phyloP scores from a whole-genome alignment of 2,797 vertebrate genomes.

The Heliangelus exortis region DNA sequence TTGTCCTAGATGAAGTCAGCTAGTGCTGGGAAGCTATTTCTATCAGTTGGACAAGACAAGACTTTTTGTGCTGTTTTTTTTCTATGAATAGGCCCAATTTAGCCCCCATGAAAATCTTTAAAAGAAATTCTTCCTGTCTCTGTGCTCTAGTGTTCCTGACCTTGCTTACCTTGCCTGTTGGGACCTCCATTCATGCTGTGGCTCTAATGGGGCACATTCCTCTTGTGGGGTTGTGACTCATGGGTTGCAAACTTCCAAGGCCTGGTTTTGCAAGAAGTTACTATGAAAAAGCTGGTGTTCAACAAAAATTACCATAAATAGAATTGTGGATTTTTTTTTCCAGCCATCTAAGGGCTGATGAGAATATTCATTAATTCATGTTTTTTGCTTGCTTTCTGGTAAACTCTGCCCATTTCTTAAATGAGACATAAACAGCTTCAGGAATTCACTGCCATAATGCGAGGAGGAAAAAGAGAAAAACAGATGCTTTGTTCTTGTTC shows the following conservation, averaged over 20 bases:
- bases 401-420: neutral
- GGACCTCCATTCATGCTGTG: neutral
- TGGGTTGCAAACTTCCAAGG: neutral
- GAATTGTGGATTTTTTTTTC: neutral
- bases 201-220: neutral
- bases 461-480: conserved; percentile 38
- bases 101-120: neutral
- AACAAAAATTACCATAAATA: neutral
- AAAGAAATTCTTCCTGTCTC: neutral
- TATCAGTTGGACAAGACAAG: neutral
- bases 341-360: neutral
- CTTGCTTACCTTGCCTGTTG: neutral
- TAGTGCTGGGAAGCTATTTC: neutral
- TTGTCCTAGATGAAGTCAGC: neutral
- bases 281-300: neutral
- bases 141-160: neutral
- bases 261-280: neutral
- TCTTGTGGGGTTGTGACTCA: neutral
- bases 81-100: neutral
- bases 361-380: conserved; percentile 13
- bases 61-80: neutral
- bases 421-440: neutral
- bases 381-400: neutral
- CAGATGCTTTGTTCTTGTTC: conserved; percentile 38
- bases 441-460: conserved; percentile 9